A percentile compares a stretch with the other conserved stretches of the same genome.
These are phyloP conservation scores for Crotalus helleri DNA, from an alignment of 2,113 vertebrate species.

Conservation along the genomic window DNA sequence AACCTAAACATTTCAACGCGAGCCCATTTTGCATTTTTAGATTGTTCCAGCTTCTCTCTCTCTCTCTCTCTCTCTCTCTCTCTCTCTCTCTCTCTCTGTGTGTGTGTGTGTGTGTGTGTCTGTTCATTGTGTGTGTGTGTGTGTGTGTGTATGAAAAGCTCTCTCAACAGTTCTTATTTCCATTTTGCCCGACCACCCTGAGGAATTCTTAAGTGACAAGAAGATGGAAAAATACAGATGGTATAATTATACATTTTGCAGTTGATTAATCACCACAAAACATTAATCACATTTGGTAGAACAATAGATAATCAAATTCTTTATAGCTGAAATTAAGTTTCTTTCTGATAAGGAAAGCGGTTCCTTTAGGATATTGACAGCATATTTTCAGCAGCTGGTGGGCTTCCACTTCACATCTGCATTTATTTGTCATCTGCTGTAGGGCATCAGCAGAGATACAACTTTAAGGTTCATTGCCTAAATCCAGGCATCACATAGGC, in stretches of 20 bases:
- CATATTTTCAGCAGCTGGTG: constrained; percentile 75
- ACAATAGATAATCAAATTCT: constrained; percentile 81
- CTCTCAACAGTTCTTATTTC: constrained; percentile 58
- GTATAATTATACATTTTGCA: constrained; percentile 80
- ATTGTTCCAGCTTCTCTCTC: constrained; percentile 45
- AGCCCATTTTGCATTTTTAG: constrained; percentile 48
- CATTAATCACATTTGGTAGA: constrained; percentile 82
- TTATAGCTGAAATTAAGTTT: constrained; percentile 78
- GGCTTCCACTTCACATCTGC: constrained; percentile 73
- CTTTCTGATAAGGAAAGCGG: constrained; percentile 69
- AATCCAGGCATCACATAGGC: constrained; percentile 40
- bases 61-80: neutral
- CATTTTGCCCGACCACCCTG: constrained; percentile 56
- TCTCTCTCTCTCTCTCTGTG: too few species aligned
- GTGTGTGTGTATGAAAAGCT: constrained; percentile 52
- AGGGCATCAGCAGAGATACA: constrained; percentile 62
- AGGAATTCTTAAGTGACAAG: constrained; percentile 74
- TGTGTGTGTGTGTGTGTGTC: neutral
- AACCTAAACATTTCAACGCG: constrained; percentile 54
- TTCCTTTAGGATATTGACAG: constrained; percentile 78
- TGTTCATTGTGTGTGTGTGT: neutral
- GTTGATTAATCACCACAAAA: constrained; percentile 82
- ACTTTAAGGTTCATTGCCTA: constrained; percentile 66
- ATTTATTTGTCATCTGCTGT: constrained; percentile 71
- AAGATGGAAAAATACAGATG: constrained; percentile 76